A percentile compares a stretch with the other conserved stretches of the same genome.
These are phyloP conservation scores for Macrosiphum euphorbiae DNA, from an alignment of 2,888 invertebrate genomes.

Conservation along the genomic window DNA sequence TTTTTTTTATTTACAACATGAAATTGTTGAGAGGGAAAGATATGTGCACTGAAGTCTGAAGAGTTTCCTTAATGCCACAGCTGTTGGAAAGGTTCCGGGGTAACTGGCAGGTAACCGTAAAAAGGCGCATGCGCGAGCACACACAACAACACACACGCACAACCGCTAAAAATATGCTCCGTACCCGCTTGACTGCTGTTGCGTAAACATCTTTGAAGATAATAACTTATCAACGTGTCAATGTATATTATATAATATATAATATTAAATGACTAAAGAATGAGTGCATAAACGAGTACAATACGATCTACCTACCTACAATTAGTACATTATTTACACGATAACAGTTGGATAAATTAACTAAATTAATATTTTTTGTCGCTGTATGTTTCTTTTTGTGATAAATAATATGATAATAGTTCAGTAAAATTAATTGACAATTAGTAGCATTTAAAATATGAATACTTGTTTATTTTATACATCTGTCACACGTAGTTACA, in stretches of 20 bases:
- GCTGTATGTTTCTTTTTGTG: neutral
- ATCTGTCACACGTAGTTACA: neutral
- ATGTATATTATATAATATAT: neutral
- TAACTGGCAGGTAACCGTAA: slow-evolving; percentile 2
- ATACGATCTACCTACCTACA: neutral
- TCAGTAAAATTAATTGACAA: neutral
- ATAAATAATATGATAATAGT: neutral
- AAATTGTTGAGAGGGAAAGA: neutral
- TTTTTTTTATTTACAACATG: neutral
- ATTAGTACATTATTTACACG: neutral
- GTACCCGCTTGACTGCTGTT: slow-evolving; percentile 14
- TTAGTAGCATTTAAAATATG: neutral
- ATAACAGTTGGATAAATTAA: neutral
- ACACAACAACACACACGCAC: neutral
- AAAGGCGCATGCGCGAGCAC: neutral
- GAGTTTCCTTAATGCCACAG: neutral
- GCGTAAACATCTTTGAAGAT: slow-evolving; percentile 21
- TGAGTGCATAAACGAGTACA: neutral
- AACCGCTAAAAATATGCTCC: neutral
- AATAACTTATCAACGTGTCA: slow-evolving; percentile 29
- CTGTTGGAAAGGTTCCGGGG: neutral
- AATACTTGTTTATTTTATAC: neutral
- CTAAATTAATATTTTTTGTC: neutral
- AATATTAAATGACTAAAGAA: neutral
- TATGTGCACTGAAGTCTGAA: neutral